A percentile compares a stretch with the other conserved stretches of the same genome.
Evolutionary conservation across 2,113 vertebrate species (phyloP).

Genomic region (Gadus chalcogrammus): DNA sequence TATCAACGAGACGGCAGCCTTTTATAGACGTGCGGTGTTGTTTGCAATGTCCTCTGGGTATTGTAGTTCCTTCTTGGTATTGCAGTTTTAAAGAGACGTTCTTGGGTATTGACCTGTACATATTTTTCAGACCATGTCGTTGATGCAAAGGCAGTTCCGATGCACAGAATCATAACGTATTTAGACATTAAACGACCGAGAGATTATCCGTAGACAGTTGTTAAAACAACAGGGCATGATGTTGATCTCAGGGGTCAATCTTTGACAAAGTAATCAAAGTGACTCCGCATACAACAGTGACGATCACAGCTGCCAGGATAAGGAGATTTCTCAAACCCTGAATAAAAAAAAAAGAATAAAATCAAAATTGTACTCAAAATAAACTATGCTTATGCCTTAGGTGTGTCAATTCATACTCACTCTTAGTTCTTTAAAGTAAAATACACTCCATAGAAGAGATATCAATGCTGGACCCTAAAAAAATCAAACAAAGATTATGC

Average conservation of each 20-base stretch:
- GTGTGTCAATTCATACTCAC: slow-evolving; percentile 2
- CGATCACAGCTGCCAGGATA: slow-evolving; percentile 5
- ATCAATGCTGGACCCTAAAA: background rate
- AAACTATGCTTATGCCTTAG: background rate
- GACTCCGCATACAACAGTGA: slow-evolving; percentile 20
- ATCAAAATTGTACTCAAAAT: background rate
- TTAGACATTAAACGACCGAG: too few species aligned
- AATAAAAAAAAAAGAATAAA: background rate
- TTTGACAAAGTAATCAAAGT: slow-evolving; percentile 2
- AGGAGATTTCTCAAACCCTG: slow-evolving; percentile 12
- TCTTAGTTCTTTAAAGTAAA: slow-evolving; percentile 18
- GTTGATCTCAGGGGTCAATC: too few species aligned
- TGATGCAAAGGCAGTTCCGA: too few species aligned
- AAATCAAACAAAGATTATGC: too few species aligned
- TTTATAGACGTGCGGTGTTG: slow-evolving; percentile 49
- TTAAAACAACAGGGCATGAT: too few species aligned
- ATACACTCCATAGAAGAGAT: slow-evolving; percentile 24
- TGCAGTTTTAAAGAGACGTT: slow-evolving; percentile 43
- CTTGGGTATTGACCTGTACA: too few species aligned
- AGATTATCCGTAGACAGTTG: too few species aligned
- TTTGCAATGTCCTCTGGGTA: slow-evolving; percentile 34
- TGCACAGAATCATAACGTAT: too few species aligned
- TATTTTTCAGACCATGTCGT: too few species aligned
- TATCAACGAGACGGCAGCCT: slow-evolving; percentile 25
- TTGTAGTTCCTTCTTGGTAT: slow-evolving; percentile 46